Conservation (phyloP, 2,113 vertebrate species). For the Guaruba guarouba region DNA sequence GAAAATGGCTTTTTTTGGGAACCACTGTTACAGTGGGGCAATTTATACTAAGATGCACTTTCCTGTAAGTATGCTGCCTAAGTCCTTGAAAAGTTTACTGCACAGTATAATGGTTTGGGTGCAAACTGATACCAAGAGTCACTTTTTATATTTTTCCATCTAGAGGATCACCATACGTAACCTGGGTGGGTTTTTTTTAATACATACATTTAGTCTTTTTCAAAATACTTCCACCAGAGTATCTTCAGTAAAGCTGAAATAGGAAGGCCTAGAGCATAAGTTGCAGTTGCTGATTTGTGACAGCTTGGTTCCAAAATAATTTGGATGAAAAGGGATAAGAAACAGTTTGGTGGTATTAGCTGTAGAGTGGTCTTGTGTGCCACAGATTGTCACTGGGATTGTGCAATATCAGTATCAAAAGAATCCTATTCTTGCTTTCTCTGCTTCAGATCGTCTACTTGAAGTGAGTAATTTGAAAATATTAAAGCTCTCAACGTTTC, state of each 20-base stretch:
- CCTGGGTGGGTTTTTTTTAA: not conserved
- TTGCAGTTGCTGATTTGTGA: not conserved
- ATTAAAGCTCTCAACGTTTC: not conserved
- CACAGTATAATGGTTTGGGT: not conserved
- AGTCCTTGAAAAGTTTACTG: not conserved
- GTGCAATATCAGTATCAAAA: not conserved
- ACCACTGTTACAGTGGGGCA: not conserved
- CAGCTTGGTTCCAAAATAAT: not conserved
- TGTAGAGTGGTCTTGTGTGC: not conserved
- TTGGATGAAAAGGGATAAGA: not conserved
- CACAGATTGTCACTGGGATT: not conserved
- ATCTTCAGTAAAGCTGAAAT: not conserved
- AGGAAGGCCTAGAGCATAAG: not conserved
- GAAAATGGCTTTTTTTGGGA: not conserved
- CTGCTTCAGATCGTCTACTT: not conserved
- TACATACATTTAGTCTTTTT: not conserved
- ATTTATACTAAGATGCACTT: not conserved
- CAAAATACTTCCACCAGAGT: not conserved
- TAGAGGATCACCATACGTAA: not conserved
- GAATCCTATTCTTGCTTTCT: not conserved
- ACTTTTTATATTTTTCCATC: not conserved
- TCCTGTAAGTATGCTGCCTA: not conserved
- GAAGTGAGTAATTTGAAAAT: not conserved
- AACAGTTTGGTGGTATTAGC: not conserved
- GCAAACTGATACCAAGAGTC: not conserved